These are phyloP conservation scores for Pelagia noctiluca DNA, from an alignment of 30 jellyfish, hydroid and myxozoan species.

Conservation along the genomic window DNA sequence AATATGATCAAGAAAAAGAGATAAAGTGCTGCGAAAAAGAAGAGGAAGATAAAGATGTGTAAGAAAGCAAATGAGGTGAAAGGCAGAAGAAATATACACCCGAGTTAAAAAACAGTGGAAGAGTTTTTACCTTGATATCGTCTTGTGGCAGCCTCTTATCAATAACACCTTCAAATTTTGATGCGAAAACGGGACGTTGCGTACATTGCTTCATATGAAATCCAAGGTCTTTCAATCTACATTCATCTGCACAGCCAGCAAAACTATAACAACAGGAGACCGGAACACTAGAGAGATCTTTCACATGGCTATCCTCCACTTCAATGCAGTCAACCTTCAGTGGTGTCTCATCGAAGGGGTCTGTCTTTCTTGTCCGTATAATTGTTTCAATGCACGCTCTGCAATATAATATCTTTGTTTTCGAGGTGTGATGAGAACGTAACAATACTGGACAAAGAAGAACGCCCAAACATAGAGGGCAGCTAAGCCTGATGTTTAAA, in stretches of 20 bases:
- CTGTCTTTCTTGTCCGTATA: constrained; percentile 53
- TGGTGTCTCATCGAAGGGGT: constrained; percentile 63
- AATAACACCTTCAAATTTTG: constrained; percentile 24
- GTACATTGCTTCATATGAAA: constrained; percentile 56
- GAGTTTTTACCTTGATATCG: constrained; percentile 9
- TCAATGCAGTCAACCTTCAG: constrained; percentile 38
- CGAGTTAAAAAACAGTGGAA: background rate
- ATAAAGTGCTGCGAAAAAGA: too few relatives aligned
- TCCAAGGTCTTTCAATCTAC: constrained; percentile 44
- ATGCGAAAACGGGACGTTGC: constrained; percentile 30
- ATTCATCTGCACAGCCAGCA: constrained; percentile 45
- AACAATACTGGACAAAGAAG: constrained; percentile 61
- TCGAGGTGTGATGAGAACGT: background rate
- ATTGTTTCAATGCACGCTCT: constrained; percentile 44
- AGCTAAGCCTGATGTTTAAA: background rate
- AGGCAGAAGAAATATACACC: background rate
- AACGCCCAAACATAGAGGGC: constrained; percentile 65
- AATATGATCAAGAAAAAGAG: too few relatives aligned
- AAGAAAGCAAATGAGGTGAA: background rate
- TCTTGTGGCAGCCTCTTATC: background rate
- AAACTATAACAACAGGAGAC: constrained; percentile 47
- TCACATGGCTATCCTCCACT: constrained; percentile 23
- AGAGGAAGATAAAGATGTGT: too few relatives aligned
- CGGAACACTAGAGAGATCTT: constrained; percentile 2
- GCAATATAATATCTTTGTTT: constrained; percentile 19